Conservation (phyloP, 1,140 invertebrate species). For the Sitophilus oryzae region DNA sequence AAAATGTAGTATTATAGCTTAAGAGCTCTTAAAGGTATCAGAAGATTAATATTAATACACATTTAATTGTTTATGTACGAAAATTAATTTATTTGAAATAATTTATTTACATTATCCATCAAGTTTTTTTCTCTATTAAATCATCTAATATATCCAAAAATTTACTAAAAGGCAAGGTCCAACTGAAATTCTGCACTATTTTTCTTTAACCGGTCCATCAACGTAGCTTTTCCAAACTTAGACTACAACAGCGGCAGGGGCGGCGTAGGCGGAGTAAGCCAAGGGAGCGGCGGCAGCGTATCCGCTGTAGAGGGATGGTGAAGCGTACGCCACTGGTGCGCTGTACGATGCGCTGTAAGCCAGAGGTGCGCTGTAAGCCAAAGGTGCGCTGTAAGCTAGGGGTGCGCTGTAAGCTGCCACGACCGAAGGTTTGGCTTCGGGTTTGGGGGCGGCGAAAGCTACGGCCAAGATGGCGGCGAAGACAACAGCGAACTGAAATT, state of each 20-base stretch:
- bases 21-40: too few species aligned
- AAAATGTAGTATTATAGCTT: too few species aligned
- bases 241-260: background rate
- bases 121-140: too few species aligned
- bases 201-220: too few species aligned
- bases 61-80: too few species aligned
- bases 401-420: constrained; percentile 5
- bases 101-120: too few species aligned
- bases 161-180: too few species aligned
- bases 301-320: background rate
- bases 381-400: constrained; percentile 1
- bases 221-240: background rate
- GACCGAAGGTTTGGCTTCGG: constrained; percentile 3
- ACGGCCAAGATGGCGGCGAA: constrained; percentile 27
- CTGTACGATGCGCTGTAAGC: background rate
- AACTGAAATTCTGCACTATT: too few species aligned
- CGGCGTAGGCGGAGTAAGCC: background rate
- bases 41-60: too few species aligned
- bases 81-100: too few species aligned
- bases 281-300: background rate
- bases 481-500: constrained; percentile 9
- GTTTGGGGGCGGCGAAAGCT: constrained; percentile 24
- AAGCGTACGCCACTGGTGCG: background rate
- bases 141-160: too few species aligned
- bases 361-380: background rate